Conservation (phyloP, 2,888 invertebrate species). For the Drosophila differens region DNA sequence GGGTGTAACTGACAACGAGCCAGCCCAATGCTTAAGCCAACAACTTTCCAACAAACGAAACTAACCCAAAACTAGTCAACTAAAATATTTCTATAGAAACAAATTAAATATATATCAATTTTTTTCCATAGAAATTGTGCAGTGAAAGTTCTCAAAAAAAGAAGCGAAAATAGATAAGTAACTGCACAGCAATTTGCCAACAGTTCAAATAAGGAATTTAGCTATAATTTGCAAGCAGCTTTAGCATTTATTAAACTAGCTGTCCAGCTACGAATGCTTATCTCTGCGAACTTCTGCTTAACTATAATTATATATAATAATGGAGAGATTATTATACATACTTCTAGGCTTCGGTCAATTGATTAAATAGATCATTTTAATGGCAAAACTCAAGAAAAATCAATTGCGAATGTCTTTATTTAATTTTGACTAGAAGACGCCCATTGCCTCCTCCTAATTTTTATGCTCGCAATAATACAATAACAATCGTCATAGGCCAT, state of each 20-base stretch:
- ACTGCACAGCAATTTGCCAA: background rate
- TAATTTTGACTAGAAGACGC: conserved; percentile 22
- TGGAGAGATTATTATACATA: background rate
- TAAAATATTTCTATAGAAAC: conserved; percentile 27
- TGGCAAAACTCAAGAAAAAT: conserved; percentile 28
- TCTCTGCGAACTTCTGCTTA: background rate
- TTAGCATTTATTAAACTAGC: background rate
- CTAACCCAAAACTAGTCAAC: conserved; percentile 45
- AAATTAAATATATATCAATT: conserved; percentile 15
- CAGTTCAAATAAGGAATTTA: background rate
- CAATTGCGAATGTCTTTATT: conserved; percentile 39
- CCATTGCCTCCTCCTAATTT: conserved; percentile 13
- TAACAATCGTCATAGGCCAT: conserved; percentile 64
- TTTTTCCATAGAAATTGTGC: conserved; percentile 6
- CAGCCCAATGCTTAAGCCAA: conserved; percentile 37
- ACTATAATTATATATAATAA: background rate
- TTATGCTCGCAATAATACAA: conserved; percentile 61
- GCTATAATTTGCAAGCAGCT: conserved; percentile 21
- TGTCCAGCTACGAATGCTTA: background rate
- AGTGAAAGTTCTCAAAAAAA: conserved; percentile 22
- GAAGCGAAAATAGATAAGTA: background rate
- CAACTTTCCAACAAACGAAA: conserved; percentile 48
- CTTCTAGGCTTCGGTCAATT: conserved; percentile 32
- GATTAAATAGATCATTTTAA: conserved; percentile 37
- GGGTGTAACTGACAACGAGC: conserved; percentile 51